Evolutionary conservation across 2,113 vertebrate genomes (phyloP), one percentile per base, ranked within the genome.

Genomic region (Microtus oregoni): DNA sequence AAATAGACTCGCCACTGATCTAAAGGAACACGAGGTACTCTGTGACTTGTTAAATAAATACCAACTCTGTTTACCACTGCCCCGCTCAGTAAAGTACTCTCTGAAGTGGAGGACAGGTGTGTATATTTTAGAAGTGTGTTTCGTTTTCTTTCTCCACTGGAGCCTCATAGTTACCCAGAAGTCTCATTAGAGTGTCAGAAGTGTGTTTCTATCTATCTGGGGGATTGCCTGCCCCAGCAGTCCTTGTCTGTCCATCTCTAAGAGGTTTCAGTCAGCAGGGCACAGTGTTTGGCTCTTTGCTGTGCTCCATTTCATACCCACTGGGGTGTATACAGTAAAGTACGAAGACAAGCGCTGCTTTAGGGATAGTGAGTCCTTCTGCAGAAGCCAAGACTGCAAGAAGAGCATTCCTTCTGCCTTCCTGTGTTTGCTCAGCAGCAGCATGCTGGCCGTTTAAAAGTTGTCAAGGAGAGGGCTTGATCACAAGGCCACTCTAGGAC

Each of bases 401-500:
- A 61, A 58, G 50, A 52, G 50, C 47, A n/a, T 13, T 81, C 41
- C 44, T 92, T 85, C 61, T 17, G 92, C 58, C 73, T 87, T 7
- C 22, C 67, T 3, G 75, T 73, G 81, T 78, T 76, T 50, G 47
- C 73, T 12, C 17, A 79, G 96, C 89, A 26, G 81, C 82, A 44
- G 81, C 41, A 2, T 50, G 92, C 78, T 61, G 70, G 91, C 89
- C n/a, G 0, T 47, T 89, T 81, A 55, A 83, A 97, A 97, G 96
- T 97, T 96, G 95, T n/a, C 76, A 10, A 26, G 89, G 76, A 86
- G 47, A 17, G 86, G 70, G 87, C 72, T 30, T 8, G 63, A 81
- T 86, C 81, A 30, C 95, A 24, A 86, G 38, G 90, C 96, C 32
- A 68, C 90, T 73, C 91, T 61, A 89, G 96, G 95, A 92, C 96